Base-by-base conservation (phyloP, 2,113 vertebrate genomes). In the Trichomycterus rosablanca region DNA sequence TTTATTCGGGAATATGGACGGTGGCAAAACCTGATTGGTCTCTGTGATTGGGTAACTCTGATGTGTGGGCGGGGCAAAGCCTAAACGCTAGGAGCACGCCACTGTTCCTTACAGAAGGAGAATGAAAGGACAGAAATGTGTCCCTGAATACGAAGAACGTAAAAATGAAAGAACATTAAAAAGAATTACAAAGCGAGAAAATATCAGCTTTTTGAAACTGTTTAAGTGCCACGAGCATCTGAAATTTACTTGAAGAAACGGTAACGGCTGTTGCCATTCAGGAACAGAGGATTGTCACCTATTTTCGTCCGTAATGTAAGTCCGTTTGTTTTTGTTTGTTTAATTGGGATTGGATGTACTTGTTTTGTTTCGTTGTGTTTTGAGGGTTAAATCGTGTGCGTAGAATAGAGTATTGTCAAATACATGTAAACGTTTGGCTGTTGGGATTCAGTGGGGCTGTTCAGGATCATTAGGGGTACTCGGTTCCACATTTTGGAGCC, bases 11-110 rank as follows among this genome's bases (percentile, higher is more conserved):
- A 45, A 53, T 7, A 18, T 49, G 19, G 42, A 49, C 12, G 39
- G 56, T 32, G 26, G 30, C 32, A 30, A 12, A 3, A 32, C 45
- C 44, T 32, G 35, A 35, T 44, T 51, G 37, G 15, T 3, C 3
- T 4, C 12, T 18, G 39, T 62, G 64, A 77, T 75, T 77, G 42
- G 75, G 59, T 28, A 39, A 63, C 45, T 32, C 46, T 28, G 32
- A 10, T 42, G 50, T 58, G 44, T n/a, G 73, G 75, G 75, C 72
- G 49, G 72, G 70, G 61, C 70, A 68, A 67, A 69, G 72, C 70
- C 66, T 34, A 54, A 55, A 67, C 32, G 67, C 67, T 32, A 30
- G 46, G 30, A 63, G 63, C 56, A 45, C 70, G 58, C 63, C 50
- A 56, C 66, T 43, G 65, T 53, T 54, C 45, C 63, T 46, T 52